These are phyloP conservation scores for Drosophila lacertosa DNA, from an alignment of 1,140 invertebrate species.

Conservation along the genomic window DNA sequence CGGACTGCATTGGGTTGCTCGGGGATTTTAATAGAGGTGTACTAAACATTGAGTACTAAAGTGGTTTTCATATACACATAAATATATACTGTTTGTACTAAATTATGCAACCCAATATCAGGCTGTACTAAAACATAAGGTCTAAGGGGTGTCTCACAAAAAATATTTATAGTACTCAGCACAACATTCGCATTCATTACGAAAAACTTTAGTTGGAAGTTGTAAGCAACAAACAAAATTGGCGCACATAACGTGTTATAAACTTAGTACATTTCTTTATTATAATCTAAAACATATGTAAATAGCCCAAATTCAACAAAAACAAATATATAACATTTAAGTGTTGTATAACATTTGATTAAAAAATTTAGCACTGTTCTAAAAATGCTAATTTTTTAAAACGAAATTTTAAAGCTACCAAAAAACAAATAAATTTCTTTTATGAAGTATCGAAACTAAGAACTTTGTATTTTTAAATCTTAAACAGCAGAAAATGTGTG, in stretches of 20 bases:
- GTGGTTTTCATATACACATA: too few species aligned
- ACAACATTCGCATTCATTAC: constrained; percentile 49
- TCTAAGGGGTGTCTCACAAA: constrained; percentile 73
- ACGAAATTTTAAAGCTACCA: constrained; percentile 62
- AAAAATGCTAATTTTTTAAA: constrained; percentile 40
- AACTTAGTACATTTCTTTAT: constrained; percentile 23
- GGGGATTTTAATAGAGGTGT: background rate
- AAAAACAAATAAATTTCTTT: constrained; percentile 64
- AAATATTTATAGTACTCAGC: constrained; percentile 70
- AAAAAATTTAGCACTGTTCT: constrained; percentile 11
- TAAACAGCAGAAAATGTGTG: too few species aligned
- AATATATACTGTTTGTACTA: background rate
- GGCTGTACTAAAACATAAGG: constrained; percentile 48
- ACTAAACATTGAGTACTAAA: too few species aligned
- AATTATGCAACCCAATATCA: constrained; percentile 21
- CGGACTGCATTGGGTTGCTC: constrained; percentile 15
- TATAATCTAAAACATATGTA: constrained; percentile 27
- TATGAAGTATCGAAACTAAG: constrained; percentile 21
- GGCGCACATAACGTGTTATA: constrained; percentile 16
- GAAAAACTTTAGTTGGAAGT: constrained; percentile 13
- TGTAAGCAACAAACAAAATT: constrained; percentile 17
- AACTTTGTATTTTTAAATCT: background rate
- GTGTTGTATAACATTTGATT: constrained; percentile 16
- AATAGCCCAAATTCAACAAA: constrained; percentile 35
- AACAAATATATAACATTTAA: constrained; percentile 13